A percentile compares a stretch with the other conserved stretches of the same genome.
These are phyloP conservation scores for Disparrhopalites patrizii DNA, from an alignment of 2,888 invertebrate species.

Conservation along the genomic window DNA sequence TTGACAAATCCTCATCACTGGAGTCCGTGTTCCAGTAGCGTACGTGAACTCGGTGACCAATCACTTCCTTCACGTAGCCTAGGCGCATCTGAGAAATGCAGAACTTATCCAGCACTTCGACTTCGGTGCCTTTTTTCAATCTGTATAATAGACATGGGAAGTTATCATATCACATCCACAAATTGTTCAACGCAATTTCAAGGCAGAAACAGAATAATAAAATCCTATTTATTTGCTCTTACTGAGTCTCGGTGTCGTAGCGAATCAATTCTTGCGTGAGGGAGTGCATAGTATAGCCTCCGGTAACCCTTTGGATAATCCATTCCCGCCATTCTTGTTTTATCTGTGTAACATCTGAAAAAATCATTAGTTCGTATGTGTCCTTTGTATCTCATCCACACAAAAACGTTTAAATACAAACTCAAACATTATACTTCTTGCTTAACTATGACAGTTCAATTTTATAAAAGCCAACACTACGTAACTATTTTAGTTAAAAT, in stretches of 20 bases:
- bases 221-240: background rate
- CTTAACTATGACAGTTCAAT: too few relatives aligned
- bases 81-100: conserved; percentile 84
- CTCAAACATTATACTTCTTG: too few relatives aligned
- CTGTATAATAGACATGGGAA: too few relatives aligned
- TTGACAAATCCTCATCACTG: conserved; percentile 25
- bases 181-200: too few relatives aligned
- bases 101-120: conserved; percentile 94
- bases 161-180: too few relatives aligned
- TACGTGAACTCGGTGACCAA: conserved; percentile 85
- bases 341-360: conserved; percentile 11
- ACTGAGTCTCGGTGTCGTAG: conserved; percentile 23
- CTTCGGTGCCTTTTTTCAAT: conserved; percentile 61
- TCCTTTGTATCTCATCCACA: too few relatives aligned
- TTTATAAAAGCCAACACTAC: too few relatives aligned
- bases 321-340: conserved; percentile 25
- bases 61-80: conserved; percentile 81
- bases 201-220: too few relatives aligned
- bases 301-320: conserved; percentile 23
- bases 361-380: too few relatives aligned
- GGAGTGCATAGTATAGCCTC: conserved; percentile 23
- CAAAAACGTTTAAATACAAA: too few relatives aligned
- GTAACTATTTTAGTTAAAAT: too few relatives aligned
- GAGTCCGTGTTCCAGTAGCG: conserved; percentile 75
- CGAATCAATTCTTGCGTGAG: background rate